A percentile compares a stretch with the other conserved stretches of the same genome.
phyloP scores from a whole-genome alignment of 2,797 vertebrate species.

The Gymnoscopelus braueri region DNA sequence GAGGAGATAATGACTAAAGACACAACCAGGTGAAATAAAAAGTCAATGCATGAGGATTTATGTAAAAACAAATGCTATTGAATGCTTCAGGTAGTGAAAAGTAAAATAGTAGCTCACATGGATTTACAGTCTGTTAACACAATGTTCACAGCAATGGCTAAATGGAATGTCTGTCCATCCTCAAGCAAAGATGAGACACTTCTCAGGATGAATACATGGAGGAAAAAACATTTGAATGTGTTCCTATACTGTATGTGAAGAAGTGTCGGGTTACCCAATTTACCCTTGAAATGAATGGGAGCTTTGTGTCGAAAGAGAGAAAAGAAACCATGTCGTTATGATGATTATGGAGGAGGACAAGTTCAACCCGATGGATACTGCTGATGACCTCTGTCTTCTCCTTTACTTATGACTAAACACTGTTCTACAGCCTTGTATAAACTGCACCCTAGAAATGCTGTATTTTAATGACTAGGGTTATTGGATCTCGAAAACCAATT shows the following conservation, averaged over 20 bases:
- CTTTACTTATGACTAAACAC: conserved; percentile 6
- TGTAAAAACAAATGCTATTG: not conserved
- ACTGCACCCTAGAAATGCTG: too few species aligned
- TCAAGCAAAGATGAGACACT: conserved; percentile 88
- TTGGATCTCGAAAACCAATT: too few species aligned
- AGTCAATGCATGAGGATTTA: not conserved
- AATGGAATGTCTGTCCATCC: conserved; percentile 82
- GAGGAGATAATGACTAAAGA: not conserved
- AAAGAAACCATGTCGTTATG: too few species aligned
- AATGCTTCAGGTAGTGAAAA: too few species aligned
- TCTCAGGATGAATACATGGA: conserved; percentile 87
- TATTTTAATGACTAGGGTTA: too few species aligned
- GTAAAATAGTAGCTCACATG: too few species aligned
- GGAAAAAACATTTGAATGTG: not conserved
- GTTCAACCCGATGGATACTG: not conserved
- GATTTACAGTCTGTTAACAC: too few species aligned
- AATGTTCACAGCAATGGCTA: not conserved
- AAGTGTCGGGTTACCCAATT: too few species aligned
- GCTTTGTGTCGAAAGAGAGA: not conserved
- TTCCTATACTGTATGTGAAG: not conserved
- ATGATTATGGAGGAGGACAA: too few species aligned
- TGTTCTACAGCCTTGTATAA: not conserved
- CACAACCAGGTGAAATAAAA: not conserved
- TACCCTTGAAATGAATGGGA: not conserved
- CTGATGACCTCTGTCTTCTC: not conserved